These are phyloP conservation scores for Eurytoma adleriae DNA, from an alignment of 2,888 invertebrate genomes.

Conservation along the genomic window DNA sequence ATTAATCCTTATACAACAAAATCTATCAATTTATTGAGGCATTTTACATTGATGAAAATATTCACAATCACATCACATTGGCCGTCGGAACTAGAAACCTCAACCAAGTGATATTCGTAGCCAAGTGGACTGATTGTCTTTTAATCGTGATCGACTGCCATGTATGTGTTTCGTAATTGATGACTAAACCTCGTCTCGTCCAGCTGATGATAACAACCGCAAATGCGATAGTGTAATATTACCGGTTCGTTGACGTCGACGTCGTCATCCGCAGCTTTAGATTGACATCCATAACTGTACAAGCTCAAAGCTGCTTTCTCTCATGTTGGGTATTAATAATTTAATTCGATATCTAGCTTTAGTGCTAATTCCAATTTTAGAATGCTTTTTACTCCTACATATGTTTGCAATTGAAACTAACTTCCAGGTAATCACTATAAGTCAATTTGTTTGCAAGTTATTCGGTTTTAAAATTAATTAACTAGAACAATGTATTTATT, in stretches of 20 bases:
- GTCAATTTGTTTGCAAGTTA: too few species aligned
- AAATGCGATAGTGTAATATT: constrained; percentile 44
- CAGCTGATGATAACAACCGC: constrained; percentile 26
- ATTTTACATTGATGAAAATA: too few species aligned
- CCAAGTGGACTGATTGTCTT: constrained; percentile 42
- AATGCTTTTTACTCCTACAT: too few species aligned
- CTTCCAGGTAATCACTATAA: too few species aligned
- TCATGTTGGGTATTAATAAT: constrained; percentile 27
- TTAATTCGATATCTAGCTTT: neutral
- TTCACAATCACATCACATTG: too few species aligned
- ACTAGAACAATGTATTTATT: too few species aligned
- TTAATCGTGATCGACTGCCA: constrained; percentile 38
- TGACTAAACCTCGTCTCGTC: constrained; percentile 16
- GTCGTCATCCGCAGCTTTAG: constrained; percentile 13
- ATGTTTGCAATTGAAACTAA: too few species aligned
- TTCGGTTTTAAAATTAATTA: too few species aligned
- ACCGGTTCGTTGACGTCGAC: constrained; percentile 4
- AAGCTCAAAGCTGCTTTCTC: constrained; percentile 2
- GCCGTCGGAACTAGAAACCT: neutral
- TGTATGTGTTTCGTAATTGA: constrained; percentile 24
- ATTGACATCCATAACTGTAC: constrained; percentile 30
- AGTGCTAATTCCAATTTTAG: too few species aligned
- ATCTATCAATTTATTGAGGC: too few species aligned
- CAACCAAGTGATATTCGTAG: neutral
- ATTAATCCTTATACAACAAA: too few species aligned